Evolutionary conservation across 2,113 vertebrate genomes (phyloP).

Genomic region (Prolemur simus): DNA sequence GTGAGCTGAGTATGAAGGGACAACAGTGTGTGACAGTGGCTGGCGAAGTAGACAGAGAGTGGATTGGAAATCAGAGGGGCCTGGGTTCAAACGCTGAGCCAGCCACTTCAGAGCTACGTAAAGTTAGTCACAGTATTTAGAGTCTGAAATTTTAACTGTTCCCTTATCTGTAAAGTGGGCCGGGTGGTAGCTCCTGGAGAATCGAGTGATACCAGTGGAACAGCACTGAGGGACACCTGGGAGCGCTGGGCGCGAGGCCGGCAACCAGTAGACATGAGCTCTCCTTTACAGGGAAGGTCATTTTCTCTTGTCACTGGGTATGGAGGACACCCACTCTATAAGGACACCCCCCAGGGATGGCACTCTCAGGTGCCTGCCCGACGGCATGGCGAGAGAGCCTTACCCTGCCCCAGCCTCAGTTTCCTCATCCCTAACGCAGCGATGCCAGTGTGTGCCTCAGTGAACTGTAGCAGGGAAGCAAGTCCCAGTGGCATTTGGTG

Average conservation of each 20-base stretch:
- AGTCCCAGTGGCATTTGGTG: rapidly evolving
- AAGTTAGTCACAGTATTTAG: rapidly evolving
- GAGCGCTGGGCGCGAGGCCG: no score
- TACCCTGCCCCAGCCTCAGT: rapidly evolving
- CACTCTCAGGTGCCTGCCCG: neutral
- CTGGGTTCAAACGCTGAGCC: rapidly evolving
- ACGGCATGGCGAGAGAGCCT: rapidly evolving
- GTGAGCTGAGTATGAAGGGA: neutral
- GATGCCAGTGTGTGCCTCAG: rapidly evolving
- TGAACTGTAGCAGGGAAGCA: neutral
- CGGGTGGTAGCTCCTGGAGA: neutral
- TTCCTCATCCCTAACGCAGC: rapidly evolving
- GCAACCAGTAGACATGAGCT: rapidly evolving
- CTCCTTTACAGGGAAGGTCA: neutral
- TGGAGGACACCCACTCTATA: rapidly evolving
- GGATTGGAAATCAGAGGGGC: neutral
- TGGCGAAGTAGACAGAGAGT: rapidly evolving
- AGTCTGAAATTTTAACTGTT: neutral
- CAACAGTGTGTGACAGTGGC: rapidly evolving
- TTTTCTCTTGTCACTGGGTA: neutral
- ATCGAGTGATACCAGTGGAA: rapidly evolving
- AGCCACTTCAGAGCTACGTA: neutral
- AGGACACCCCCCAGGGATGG: rapidly evolving
- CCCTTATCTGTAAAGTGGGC: neutral
- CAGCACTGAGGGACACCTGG: rapidly evolving